Conservation (phyloP, 2,888 invertebrate species). For the Thera obeliscata region DNA sequence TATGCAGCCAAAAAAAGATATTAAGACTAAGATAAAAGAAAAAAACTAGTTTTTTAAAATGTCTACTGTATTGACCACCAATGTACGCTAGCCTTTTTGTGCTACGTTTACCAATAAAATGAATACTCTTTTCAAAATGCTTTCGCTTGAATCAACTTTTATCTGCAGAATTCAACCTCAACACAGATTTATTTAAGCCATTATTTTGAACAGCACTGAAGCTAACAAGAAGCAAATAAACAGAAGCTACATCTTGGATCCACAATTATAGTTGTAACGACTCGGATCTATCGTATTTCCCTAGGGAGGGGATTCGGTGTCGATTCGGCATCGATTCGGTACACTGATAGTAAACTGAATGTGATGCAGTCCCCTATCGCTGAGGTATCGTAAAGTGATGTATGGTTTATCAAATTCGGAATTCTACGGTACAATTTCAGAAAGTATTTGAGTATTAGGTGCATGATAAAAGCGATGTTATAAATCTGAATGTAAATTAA, state of each 20-base stretch:
- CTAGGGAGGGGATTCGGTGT: slow-evolving; percentile 25
- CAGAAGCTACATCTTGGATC: slow-evolving; percentile 19
- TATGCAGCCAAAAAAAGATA: neutral
- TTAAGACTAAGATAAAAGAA: neutral
- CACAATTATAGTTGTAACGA: slow-evolving; percentile 24
- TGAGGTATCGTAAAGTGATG: slow-evolving; percentile 23
- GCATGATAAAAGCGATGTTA: no score
- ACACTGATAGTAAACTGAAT: slow-evolving; percentile 23
- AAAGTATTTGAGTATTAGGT: neutral
- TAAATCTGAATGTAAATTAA: no score
- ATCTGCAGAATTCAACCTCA: slow-evolving; percentile 6
- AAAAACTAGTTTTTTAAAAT: neutral
- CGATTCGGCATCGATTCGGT: slow-evolving; percentile 16
- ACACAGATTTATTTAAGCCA: slow-evolving; percentile 24
- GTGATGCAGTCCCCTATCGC: slow-evolving; percentile 21
- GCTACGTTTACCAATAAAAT: neutral
- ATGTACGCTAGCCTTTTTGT: neutral
- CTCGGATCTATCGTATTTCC: slow-evolving; percentile 29
- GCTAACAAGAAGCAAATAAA: slow-evolving; percentile 30
- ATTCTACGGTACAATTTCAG: neutral
- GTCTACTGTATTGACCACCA: no score
- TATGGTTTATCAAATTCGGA: slow-evolving; percentile 11
- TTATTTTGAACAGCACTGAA: slow-evolving; percentile 17
- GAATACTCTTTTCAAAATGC: neutral
- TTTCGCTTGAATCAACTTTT: slow-evolving; percentile 8